Evolutionary conservation across 2,797 vertebrate species (phyloP).

Genomic region (Geotria australis): DNA sequence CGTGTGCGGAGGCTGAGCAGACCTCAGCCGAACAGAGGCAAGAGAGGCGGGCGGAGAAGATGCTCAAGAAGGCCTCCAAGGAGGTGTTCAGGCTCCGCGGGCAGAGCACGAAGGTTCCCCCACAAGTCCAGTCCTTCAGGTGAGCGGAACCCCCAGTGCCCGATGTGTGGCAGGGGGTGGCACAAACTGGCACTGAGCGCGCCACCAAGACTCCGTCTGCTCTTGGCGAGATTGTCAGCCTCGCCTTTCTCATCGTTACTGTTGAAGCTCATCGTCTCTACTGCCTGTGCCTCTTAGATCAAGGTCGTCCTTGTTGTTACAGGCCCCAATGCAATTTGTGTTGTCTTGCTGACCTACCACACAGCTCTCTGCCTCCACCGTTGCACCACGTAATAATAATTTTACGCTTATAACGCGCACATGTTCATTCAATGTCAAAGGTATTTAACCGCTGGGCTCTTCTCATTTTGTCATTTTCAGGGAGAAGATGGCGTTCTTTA

Average conservation of each 20-base stretch:
- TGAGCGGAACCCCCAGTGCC: conserved; percentile 10
- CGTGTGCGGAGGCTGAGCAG: conserved; percentile 33
- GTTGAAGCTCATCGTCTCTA: not conserved
- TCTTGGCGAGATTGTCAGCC: not conserved
- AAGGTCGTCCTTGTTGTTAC: too few species aligned
- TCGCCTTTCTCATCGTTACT: not conserved
- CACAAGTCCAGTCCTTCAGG: conserved; percentile 83
- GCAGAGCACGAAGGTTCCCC: conserved; percentile 54
- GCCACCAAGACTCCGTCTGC: too few species aligned
- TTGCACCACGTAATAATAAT: too few species aligned
- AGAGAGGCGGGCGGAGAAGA: conserved; percentile 51
- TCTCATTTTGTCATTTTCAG: conserved; percentile 10
- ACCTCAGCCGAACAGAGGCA: conserved; percentile 57
- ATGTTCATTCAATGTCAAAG: too few species aligned
- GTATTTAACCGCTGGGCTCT: too few species aligned
- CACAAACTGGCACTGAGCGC: too few species aligned
- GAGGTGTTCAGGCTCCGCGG: conserved; percentile 67
- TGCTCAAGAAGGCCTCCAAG: conserved; percentile 76
- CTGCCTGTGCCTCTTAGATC: not conserved
- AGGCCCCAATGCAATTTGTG: too few species aligned
- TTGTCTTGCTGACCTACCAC: too few species aligned
- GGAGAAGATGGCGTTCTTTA: conserved; percentile 98
- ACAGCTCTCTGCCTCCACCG: too few species aligned
- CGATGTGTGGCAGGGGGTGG: too few species aligned
- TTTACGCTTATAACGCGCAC: too few species aligned